Conservation (phyloP, 1,140 invertebrate species). For the Plodia interpunctella region DNA sequence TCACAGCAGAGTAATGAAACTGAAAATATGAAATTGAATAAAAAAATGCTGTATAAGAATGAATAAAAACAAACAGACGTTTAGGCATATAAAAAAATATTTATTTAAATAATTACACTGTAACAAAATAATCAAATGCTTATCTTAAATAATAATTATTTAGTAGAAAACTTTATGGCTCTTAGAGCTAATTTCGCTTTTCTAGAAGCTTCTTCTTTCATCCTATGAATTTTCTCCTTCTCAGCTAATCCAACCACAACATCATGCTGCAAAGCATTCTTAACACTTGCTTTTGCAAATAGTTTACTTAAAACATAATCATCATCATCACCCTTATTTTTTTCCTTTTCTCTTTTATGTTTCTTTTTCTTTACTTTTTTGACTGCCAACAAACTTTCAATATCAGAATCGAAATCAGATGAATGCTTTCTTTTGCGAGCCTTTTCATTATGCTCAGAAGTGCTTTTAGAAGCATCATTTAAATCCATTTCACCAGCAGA, state of each 20-base stretch:
- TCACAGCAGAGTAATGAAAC: no score
- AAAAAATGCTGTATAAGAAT: no score
- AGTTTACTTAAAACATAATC: slow-evolving; percentile 79
- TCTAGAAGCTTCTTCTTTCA: slow-evolving; percentile 75
- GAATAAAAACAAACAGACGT: neutral
- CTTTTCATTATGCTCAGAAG: slow-evolving; percentile 17
- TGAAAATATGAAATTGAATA: no score
- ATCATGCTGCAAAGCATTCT: slow-evolving; percentile 79
- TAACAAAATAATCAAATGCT: neutral
- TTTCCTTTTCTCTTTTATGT: slow-evolving; percentile 41
- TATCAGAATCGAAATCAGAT: slow-evolving; percentile 32
- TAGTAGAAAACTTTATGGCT: slow-evolving; percentile 75
- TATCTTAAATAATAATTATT: slow-evolving; percentile 31
- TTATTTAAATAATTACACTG: neutral
- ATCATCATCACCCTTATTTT: slow-evolving; percentile 65
- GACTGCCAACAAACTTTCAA: slow-evolving; percentile 55
- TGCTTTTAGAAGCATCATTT: slow-evolving; percentile 7
- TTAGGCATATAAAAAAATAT: neutral
- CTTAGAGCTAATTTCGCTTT: slow-evolving; percentile 73
- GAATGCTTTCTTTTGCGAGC: slow-evolving; percentile 43
- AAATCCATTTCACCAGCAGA: neutral
- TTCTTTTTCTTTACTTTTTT: slow-evolving; percentile 63
- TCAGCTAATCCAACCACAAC: slow-evolving; percentile 74
- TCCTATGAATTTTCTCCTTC: slow-evolving; percentile 65
- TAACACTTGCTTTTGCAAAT: slow-evolving; percentile 78